Percentiles rank a stretch among this genome's conserved stretches.
These are phyloP conservation scores for Eira barbara DNA, from an alignment of 2,113 vertebrate species.

Conservation along the genomic window DNA sequence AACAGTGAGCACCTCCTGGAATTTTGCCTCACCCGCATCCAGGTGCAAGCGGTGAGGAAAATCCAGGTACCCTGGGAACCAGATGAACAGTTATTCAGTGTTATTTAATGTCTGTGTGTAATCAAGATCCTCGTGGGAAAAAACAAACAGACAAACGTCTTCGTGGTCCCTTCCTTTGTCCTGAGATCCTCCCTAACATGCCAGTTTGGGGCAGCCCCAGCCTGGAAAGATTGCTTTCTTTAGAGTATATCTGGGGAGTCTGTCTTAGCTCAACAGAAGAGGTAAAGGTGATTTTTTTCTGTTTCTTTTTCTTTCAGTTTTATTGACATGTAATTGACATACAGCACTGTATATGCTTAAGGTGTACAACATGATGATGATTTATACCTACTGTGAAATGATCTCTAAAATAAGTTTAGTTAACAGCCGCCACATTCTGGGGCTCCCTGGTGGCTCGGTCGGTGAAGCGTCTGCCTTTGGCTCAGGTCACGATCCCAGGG, in stretches of 20 bases:
- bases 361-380: accelerated
- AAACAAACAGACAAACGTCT: neutral
- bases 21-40: neutral
- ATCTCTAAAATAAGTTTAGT: neutral
- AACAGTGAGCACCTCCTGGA: neutral
- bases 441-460: neutral
- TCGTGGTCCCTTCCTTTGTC: neutral
- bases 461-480: neutral
- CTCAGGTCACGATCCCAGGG: neutral
- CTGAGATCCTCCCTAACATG: neutral
- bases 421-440: neutral
- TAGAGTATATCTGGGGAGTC: neutral
- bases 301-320: neutral
- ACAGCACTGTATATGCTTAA: neutral
- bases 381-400: neutral
- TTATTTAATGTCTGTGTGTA: neutral
- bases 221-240: neutral
- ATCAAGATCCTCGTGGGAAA: neutral
- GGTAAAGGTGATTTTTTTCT: neutral
- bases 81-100: neutral
- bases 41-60: neutral
- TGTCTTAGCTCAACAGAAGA: neutral
- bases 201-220: neutral
- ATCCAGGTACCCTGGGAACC: neutral
- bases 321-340: neutral